phyloP scores from a whole-genome alignment of 2,797 vertebrate species.

The Karalla daura region DNA sequence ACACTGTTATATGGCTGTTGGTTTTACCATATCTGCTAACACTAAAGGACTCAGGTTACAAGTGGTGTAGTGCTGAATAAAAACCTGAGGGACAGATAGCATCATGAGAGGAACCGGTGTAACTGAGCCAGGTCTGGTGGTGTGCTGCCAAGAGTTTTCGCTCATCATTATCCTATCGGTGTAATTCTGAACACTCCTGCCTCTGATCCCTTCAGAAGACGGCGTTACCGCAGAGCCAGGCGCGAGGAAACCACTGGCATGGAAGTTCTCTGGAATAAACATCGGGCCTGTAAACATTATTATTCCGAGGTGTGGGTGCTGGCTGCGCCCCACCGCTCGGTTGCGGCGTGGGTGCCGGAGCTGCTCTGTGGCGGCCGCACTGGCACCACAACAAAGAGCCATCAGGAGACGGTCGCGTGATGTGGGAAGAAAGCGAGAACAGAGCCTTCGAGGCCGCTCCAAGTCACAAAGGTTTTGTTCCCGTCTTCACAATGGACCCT shows the following conservation, averaged over 20 bases:
- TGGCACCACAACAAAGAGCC: neutral
- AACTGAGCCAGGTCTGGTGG: slow-evolving; percentile 11
- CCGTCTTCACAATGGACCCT: slow-evolving; percentile 12
- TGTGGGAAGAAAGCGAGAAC: neutral
- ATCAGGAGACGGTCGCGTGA: neutral
- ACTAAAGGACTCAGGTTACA: neutral
- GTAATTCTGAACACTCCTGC: slow-evolving; percentile 23
- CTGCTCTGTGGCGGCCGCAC: slow-evolving; percentile 1
- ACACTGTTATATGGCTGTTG: slow-evolving; percentile 53
- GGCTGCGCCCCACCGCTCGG: neutral
- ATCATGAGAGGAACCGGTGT: slow-evolving; percentile 1
- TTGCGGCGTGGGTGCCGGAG: slow-evolving; percentile 7
- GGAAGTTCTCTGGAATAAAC: slow-evolving; percentile 13
- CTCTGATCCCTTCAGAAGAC: slow-evolving; percentile 16
- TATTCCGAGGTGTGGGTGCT: slow-evolving; percentile 9
- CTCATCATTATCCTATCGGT: slow-evolving; percentile 13
- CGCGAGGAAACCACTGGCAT: slow-evolving; percentile 9
- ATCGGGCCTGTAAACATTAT: slow-evolving; percentile 28
- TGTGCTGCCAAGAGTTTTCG: slow-evolving; percentile 10
- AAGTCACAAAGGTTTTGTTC: slow-evolving; percentile 11
- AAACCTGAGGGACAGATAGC: slow-evolving; percentile 42
- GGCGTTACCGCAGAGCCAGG: neutral
- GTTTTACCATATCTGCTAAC: slow-evolving; percentile 28
- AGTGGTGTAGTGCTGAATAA: slow-evolving; percentile 9
- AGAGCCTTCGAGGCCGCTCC: slow-evolving; percentile 1